Evolutionary conservation across 1,140 invertebrate genomes (phyloP), one percentile per base, ranked within the genome.

Genomic region (Ceratosolen solmsi): DNA sequence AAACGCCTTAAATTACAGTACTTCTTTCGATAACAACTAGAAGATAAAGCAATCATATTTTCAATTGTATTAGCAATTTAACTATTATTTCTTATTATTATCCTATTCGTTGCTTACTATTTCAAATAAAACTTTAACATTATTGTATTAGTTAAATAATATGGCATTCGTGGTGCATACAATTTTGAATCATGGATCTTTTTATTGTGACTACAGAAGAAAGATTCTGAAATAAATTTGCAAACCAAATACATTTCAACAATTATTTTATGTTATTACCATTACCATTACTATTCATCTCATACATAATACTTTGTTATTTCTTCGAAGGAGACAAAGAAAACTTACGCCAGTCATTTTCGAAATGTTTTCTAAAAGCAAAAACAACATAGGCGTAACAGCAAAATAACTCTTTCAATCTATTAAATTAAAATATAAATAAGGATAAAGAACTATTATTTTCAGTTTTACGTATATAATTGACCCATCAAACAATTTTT

Each of bases 141-240:
- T 38, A 38, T 68, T 68, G 36, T 68, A 68, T 38, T 38, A 9
- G 5, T 68, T 17, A 4, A 68, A 68, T 68, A 38, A 68, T 38
- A 20, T 38, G n/a, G 38, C 3, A 38, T 38, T 15, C 20, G 27
- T 17, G 63, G 63, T n/a, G 8, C 20, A 38, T 68, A 68, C 38
- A 68, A 25, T 68, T 38, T 68, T 68, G 38, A 68, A 68, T 68
- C 33, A 22, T 68, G 22, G 7, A 38, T n/a, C 15, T n/a, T 68
- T 20, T 4, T 4, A 68, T 68, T 38, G 33, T 38, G 20, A 11
- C 9, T 38, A 68, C 27, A n/a, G 63, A 68, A 68, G n/a, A 68
- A 68, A 68, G 22, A 22, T 38, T 1, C 1, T 38, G 20, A 68
- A 68, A 68, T 38, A 68, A 38, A 25, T 68, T 68, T 68, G 17